Conservation (phyloP, 2,113 vertebrate genomes). For the Petrocephalus zakoni region DNA sequence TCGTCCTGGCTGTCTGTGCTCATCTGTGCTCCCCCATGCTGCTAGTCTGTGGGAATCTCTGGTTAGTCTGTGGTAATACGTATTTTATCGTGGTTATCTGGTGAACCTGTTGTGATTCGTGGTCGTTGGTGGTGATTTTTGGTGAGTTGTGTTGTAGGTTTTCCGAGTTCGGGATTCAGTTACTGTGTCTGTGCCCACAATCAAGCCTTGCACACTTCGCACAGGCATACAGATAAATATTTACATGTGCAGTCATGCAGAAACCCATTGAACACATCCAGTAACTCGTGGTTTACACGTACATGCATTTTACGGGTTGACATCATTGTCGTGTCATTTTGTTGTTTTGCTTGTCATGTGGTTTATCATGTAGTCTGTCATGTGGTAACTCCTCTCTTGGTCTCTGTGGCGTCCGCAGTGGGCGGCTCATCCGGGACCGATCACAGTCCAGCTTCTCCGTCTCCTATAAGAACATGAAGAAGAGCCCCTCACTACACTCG, state of each 20-base stretch:
- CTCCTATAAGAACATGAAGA: conserved; percentile 88
- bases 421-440: conserved; percentile 78
- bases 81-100: not conserved
- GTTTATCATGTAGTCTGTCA: not conserved
- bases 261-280: not conserved
- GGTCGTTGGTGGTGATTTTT: not conserved
- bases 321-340: not conserved
- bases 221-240: not conserved
- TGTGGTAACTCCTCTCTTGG: too few species aligned
- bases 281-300: not conserved
- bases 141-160: not conserved
- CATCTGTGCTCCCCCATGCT: conserved; percentile 26
- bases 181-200: not conserved
- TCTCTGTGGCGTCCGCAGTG: conserved; percentile 52
- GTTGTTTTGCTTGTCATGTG: not conserved
- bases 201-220: not conserved
- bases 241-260: not conserved
- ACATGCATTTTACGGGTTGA: not conserved
- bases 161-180: not conserved
- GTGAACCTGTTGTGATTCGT: not conserved
- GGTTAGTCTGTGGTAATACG: not conserved
- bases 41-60: not conserved
- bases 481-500: conserved; percentile 86
- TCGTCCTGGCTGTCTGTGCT: conserved; percentile 19
- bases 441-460: conserved; percentile 77